Conservation (phyloP, 35 echinoderm and acorn worm species). For the Hemicentrotus pulcherrimus region DNA sequence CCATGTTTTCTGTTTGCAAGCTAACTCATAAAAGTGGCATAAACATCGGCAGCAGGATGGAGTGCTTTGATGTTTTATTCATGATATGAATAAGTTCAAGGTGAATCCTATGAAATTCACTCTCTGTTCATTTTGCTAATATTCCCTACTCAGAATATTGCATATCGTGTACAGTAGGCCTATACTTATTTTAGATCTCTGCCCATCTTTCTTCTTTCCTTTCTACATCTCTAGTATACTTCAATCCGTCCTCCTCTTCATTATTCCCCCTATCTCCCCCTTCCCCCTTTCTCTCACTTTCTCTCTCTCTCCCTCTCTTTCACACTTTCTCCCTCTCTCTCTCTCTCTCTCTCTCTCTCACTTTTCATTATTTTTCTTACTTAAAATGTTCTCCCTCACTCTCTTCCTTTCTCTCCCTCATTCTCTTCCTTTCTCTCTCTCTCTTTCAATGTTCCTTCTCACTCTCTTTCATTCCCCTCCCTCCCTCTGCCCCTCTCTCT, state of each 20-base stretch:
- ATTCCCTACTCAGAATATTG: background rate
- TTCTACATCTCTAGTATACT: no score
- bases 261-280: no score
- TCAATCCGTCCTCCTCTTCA: no score
- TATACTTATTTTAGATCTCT: no score
- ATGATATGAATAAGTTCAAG: conserved; percentile 9
- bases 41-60: background rate
- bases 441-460: background rate
- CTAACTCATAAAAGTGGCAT: background rate
- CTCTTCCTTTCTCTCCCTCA: no score
- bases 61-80: background rate
- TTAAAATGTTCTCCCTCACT: no score
- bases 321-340: no score
- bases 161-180: background rate
- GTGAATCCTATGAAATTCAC: background rate
- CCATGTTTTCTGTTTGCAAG: background rate
- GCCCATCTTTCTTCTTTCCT: no score
- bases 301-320: no score
- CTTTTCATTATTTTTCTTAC: no score
- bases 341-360: no score
- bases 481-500: background rate
- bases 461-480: background rate
- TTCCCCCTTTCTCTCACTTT: no score
- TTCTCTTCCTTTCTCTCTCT: background rate
- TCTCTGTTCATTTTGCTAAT: background rate